Evolutionary conservation across 2,797 vertebrate genomes (phyloP).

Genomic region (Ctenochaetus hawaiiensis): DNA sequence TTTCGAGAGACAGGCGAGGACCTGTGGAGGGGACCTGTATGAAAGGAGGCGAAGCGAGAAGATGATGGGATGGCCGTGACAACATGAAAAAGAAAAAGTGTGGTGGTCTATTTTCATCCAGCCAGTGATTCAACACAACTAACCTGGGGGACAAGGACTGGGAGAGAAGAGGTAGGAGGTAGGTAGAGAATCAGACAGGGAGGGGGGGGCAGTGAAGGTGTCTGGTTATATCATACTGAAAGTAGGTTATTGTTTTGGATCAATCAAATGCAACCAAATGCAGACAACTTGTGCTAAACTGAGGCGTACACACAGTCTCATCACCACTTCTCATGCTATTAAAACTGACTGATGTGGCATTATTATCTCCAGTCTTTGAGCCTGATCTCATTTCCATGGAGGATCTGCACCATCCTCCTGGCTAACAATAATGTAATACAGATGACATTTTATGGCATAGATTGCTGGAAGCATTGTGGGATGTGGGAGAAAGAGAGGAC

Average conservation of each 20-base stretch:
- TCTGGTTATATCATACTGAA: conserved; percentile 78
- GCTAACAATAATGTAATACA: conserved; percentile 64
- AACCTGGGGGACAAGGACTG: conserved; percentile 80
- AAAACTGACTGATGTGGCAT: conserved; percentile 52
- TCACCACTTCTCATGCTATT: conserved; percentile 22
- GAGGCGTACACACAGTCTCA: conserved; percentile 8
- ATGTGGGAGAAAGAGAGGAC: conserved; percentile 68
- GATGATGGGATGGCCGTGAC: conserved; percentile 75
- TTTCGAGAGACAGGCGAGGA: conserved; percentile 61
- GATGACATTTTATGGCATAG: conserved; percentile 75
- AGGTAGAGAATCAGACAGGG: conserved; percentile 61
- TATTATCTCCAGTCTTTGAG: conserved; percentile 43
- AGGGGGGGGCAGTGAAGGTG: conserved; percentile 66
- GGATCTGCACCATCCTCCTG: conserved; percentile 64
- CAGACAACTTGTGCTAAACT: conserved; percentile 52
- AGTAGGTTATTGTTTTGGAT: conserved; percentile 79
- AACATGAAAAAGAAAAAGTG: conserved; percentile 90
- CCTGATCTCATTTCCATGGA: conserved; percentile 58
- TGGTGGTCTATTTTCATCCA: conserved; percentile 79
- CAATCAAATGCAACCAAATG: conserved; percentile 49
- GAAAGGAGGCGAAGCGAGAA: conserved; percentile 58
- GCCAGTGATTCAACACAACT: conserved; percentile 82
- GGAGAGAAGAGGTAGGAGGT: conserved; percentile 82
- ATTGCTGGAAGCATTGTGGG: conserved; percentile 71
- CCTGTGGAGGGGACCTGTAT: conserved; percentile 74